A percentile compares a stretch with the other conserved stretches of the same genome.
Conservation (phyloP, 2,888 invertebrate species). For the Choristoneura rosaceana region DNA sequence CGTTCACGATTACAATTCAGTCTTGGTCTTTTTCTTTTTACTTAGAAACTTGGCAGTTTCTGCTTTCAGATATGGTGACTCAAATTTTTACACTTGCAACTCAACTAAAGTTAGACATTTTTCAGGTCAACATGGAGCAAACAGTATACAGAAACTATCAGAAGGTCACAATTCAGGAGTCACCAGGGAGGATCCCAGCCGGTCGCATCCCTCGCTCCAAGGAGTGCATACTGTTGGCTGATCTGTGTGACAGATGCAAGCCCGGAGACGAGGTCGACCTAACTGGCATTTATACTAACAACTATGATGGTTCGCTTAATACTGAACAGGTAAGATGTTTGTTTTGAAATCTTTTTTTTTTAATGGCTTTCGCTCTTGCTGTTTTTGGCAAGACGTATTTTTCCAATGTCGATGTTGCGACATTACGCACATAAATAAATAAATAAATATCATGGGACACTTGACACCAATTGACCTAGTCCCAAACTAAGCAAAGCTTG, state of each 20-base stretch:
- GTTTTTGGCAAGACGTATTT: too few species aligned
- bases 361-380: too few species aligned
- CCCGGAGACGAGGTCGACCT: conserved; percentile 99
- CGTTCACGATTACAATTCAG: too few species aligned
- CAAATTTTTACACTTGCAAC: background rate
- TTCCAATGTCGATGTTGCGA: too few species aligned
- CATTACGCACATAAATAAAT: too few species aligned
- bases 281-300: conserved; percentile 98
- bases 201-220: conserved; percentile 99
- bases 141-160: conserved; percentile 99
- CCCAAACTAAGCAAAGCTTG: too few species aligned
- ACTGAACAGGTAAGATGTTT: conserved; percentile 89
- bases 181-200: conserved; percentile 98
- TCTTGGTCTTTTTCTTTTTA: too few species aligned
- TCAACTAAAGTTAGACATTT: background rate
- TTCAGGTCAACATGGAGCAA: conserved; percentile 98
- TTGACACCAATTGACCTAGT: too few species aligned
- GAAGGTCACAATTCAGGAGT: conserved; percentile 98
- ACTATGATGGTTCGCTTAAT: conserved; percentile 98
- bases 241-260: conserved; percentile 98
- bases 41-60: too few species aligned
- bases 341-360: too few species aligned
- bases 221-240: conserved; percentile 96
- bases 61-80: too few species aligned
- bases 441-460: too few species aligned